Evolutionary conservation across 2,888 invertebrate genomes (phyloP), one percentile per base, ranked within the genome.

Genomic region (Cheilosia urbana): DNA sequence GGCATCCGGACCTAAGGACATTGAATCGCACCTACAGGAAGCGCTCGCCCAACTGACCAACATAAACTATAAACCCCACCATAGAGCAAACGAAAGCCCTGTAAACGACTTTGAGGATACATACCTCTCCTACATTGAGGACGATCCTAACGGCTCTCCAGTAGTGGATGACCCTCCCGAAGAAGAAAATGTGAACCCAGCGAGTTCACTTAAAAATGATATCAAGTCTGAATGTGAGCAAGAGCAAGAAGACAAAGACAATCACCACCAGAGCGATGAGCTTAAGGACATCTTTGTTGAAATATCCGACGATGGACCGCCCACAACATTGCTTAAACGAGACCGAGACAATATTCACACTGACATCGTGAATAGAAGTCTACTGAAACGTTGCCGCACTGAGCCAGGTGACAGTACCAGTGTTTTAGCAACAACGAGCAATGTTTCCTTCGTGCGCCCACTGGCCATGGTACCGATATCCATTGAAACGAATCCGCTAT

Each of bases 1-100:
- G 89, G 62, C 11, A 21, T 62, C 80, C 6, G 91, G 90, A 11
- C 89, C 91, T 2, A 91, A 91, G 55, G 90, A 90, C 0, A 77
- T 92, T 42, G 91, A 91, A 34, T 89, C 90, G 0, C 91, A 91
- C 76, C 90, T 92, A 2, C 91, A 92, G 80, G 91, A 92, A 88
- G 92, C 92, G 0, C 79, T 92, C 17, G 91, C 90, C 1, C 90
- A 91, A 81, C 89, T 92, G 4, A 91, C 88, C 58, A 62, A 47
- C 19, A n/a, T 79, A 15, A 82, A 58, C 21, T 78, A 66, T 37
- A 82, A 79, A 21, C 60, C 58, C 1, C 65, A 77, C 17, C 72
- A 47, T 17, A 66, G 17, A 4, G 24, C 60, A 19, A 65, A 51
- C 17, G 55, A 53, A 3, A 79, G 77, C 47, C 72, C 81, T 0